These are phyloP conservation scores for Haliaeetus vocifer DNA, from an alignment of 2,797 vertebrate species.

Conservation along the genomic window DNA sequence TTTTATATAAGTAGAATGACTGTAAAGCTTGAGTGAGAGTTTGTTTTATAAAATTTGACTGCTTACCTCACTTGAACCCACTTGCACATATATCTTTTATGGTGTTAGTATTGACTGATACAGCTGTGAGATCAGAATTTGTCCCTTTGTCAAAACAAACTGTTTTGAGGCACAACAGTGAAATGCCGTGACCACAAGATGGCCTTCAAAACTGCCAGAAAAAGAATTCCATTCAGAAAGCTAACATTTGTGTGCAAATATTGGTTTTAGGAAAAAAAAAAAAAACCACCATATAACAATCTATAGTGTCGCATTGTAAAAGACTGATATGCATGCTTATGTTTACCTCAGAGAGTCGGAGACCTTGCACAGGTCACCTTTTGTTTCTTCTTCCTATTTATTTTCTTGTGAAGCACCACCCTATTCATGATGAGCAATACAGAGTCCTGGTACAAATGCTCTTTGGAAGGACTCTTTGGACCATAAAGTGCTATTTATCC, in stretches of 20 bases:
- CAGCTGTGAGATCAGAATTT: neutral
- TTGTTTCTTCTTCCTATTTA: neutral
- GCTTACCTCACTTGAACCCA: neutral
- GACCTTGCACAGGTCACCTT: neutral
- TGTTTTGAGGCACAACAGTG: neutral
- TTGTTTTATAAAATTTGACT: neutral
- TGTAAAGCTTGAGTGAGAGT: neutral
- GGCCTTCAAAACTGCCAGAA: slow-evolving; percentile 4
- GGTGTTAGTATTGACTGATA: neutral
- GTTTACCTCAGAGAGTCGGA: neutral
- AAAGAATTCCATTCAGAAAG: neutral
- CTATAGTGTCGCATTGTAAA: neutral
- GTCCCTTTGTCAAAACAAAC: neutral
- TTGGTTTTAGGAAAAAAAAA: neutral
- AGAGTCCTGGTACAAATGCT: neutral
- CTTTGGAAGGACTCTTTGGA: neutral
- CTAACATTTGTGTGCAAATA: neutral
- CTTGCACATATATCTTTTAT: neutral
- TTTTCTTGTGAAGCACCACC: neutral
- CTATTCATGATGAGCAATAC: neutral
- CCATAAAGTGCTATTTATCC: neutral
- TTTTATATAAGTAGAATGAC: neutral
- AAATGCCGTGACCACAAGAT: neutral
- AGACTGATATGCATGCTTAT: neutral
- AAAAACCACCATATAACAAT: neutral